Conservation (phyloP, 2,888 invertebrate species). For the Erpobdella octoculata region DNA sequence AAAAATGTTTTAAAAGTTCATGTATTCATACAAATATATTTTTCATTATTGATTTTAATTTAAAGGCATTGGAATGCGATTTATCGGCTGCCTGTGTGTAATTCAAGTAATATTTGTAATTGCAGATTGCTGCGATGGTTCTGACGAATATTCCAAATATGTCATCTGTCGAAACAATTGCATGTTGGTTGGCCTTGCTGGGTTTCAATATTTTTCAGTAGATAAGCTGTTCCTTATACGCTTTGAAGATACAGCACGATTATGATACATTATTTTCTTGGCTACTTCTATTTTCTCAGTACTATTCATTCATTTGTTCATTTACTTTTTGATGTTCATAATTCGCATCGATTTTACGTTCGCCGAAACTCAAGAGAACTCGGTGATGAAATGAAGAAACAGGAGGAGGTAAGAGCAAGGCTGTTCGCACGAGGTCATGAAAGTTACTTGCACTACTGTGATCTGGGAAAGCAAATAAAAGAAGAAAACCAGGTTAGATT, state of each 20-base stretch:
- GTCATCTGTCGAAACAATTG: constrained; percentile 49
- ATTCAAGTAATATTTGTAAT: background rate
- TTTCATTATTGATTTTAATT: background rate
- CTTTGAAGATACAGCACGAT: too few relatives aligned
- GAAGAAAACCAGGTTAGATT: constrained; percentile 52
- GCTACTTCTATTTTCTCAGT: too few relatives aligned
- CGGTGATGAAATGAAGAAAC: constrained; percentile 51
- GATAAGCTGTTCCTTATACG: too few relatives aligned
- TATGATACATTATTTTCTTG: too few relatives aligned
- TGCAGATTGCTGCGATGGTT: constrained; percentile 64
- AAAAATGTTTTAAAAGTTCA: background rate
- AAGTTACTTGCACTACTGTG: constrained; percentile 43
- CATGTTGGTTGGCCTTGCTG: too few relatives aligned
- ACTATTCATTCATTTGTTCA: too few relatives aligned
- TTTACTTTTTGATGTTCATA: too few relatives aligned
- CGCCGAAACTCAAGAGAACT: constrained; percentile 57
- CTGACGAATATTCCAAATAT: constrained; percentile 55
- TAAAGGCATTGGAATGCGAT: background rate
- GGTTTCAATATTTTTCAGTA: too few relatives aligned
- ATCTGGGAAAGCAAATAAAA: constrained; percentile 66
- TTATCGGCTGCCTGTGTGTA: background rate
- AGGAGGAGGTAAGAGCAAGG: constrained; percentile 65
- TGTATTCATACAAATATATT: background rate
- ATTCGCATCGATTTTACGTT: too few relatives aligned
- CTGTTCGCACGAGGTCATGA: constrained; percentile 67